Percentiles rank a stretch among this genome's conserved stretches.
Evolutionary conservation across 2,888 invertebrate species (phyloP).

Genomic region (Spicauda simplicius): DNA sequence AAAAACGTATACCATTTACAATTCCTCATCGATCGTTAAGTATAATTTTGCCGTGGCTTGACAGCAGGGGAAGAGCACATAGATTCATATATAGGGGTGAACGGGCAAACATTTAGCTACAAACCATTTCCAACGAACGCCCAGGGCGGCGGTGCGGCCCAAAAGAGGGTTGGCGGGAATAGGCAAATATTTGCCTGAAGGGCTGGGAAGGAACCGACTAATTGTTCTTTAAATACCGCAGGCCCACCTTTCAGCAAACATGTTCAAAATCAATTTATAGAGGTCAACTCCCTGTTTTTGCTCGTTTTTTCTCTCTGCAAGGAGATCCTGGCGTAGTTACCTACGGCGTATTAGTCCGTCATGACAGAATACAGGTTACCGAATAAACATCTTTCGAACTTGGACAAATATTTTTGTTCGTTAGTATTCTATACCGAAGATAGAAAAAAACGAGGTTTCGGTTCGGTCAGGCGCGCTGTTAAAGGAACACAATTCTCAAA

Average conservation of each 20-base stretch:
- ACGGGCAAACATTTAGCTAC: constrained; percentile 74
- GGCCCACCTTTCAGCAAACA: constrained; percentile 77
- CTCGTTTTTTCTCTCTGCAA: constrained; percentile 54
- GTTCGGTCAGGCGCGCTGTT: not conserved
- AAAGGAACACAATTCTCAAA: not conserved
- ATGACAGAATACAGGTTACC: constrained; percentile 60
- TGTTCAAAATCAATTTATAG: constrained; percentile 78
- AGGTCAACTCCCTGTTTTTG: constrained; percentile 64
- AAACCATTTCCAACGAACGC: constrained; percentile 72
- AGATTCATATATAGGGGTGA: constrained; percentile 69
- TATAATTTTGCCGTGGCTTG: constrained; percentile 52
- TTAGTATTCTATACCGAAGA: constrained; percentile 28
- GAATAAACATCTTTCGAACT: constrained; percentile 61
- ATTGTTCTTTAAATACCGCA: constrained; percentile 83
- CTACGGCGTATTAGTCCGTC: constrained; percentile 40
- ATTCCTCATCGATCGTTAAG: constrained; percentile 37
- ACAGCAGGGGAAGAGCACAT: constrained; percentile 64
- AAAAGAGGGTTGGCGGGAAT: constrained; percentile 81
- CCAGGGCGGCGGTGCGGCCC: constrained; percentile 71
- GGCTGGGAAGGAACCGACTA: constrained; percentile 80
- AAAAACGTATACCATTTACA: constrained; percentile 34
- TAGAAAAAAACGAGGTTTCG: constrained; percentile 13
- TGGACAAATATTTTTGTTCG: constrained; percentile 54
- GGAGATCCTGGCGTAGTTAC: constrained; percentile 44
- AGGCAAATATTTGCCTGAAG: constrained; percentile 79